phyloP scores from a whole-genome alignment of 1,140 invertebrate species.

The Lanistes nyassanus region DNA sequence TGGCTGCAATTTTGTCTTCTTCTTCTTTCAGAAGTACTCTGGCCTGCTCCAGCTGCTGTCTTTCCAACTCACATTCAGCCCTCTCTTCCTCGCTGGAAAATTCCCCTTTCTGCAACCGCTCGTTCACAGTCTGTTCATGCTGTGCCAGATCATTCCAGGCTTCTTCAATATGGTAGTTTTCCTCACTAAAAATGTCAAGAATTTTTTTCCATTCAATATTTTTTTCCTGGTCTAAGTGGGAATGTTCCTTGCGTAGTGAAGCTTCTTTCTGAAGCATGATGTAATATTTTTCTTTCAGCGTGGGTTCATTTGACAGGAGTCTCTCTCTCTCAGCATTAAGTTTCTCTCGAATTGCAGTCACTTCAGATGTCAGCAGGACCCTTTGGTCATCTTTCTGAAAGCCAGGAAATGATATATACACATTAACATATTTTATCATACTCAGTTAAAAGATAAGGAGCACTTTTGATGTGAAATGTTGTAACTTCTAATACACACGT shows the following conservation, averaged over 20 bases:
- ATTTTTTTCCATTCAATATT: constrained; percentile 42
- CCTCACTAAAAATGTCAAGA: constrained; percentile 44
- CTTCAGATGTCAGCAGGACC: constrained; percentile 24
- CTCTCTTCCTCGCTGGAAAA: constrained; percentile 41
- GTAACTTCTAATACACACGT: too few species aligned
- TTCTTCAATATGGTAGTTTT: constrained; percentile 51
- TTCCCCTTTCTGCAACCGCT: constrained; percentile 24
- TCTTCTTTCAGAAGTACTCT: constrained; percentile 47
- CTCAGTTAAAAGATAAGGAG: too few species aligned
- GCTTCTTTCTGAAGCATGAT: constrained; percentile 33
- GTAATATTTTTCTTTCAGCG: constrained; percentile 37
- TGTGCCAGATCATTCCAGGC: constrained; percentile 56
- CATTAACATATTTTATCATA: too few species aligned
- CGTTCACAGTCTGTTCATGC: constrained; percentile 40
- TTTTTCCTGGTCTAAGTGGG: constrained; percentile 32
- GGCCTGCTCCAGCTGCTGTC: constrained; percentile 47
- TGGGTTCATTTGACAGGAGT: constrained; percentile 34
- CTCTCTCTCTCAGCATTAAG: constrained; percentile 25
- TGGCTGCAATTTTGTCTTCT: constrained; percentile 46
- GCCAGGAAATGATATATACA: not conserved
- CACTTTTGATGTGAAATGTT: too few species aligned
- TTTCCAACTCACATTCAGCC: constrained; percentile 34
- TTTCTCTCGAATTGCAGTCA: constrained; percentile 32
- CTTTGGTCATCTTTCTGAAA: constrained; percentile 22
- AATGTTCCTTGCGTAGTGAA: constrained; percentile 30